These are phyloP conservation scores for Squalus acanthias DNA, from an alignment of 2,797 vertebrate genomes.

Conservation along the genomic window DNA sequence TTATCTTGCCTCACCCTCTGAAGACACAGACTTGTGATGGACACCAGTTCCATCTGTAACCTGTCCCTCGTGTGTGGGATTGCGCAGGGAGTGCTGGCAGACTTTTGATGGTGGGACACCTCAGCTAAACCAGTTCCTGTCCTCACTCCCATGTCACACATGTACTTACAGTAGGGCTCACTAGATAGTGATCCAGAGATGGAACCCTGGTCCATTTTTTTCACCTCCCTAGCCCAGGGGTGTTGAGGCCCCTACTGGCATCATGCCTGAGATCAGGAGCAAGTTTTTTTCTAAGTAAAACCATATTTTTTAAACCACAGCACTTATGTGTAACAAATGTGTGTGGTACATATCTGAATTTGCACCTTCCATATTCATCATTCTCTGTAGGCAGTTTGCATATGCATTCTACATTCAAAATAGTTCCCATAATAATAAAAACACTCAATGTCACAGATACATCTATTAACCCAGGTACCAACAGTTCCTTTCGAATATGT, in stretches of 20 bases:
- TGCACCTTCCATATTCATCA: background rate
- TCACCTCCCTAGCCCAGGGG: background rate
- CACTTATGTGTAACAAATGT: background rate
- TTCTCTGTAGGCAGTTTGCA: background rate
- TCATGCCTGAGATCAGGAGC: background rate
- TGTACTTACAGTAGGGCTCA: background rate
- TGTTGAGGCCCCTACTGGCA: background rate
- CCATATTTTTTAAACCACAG: background rate
- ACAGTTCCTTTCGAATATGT: background rate
- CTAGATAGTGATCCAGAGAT: background rate
- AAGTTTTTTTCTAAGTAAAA: background rate
- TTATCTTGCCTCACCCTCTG: background rate
- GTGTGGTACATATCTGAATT: background rate
- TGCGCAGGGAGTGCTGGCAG: no score
- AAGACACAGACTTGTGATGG: background rate
- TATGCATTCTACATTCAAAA: background rate
- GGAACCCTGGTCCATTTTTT: background rate
- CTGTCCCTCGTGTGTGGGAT: background rate
- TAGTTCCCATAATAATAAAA: background rate
- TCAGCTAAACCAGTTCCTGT: background rate
- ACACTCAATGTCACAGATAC: background rate
- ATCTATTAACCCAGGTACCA: background rate
- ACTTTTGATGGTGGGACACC: no score
- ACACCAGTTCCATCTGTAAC: background rate
- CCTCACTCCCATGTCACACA: background rate